A percentile compares a stretch with the other conserved stretches of the same genome.
phyloP scores from a whole-genome alignment of 2,113 vertebrate genomes.

The Leucopternis melanops region DNA sequence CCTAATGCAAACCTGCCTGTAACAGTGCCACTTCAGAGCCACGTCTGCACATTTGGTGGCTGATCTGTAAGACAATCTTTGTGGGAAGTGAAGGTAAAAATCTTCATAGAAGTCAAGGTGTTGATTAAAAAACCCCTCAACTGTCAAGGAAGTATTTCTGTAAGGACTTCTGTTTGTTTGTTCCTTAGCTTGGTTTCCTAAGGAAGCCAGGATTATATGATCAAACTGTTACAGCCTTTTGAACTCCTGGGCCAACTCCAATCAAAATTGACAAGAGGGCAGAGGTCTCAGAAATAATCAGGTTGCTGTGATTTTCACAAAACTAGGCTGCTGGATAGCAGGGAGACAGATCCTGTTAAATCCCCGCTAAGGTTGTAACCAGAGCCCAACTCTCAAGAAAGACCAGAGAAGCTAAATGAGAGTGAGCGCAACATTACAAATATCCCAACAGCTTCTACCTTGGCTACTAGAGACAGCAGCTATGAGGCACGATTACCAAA shows the following conservation, averaged over 20 bases:
- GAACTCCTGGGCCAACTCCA: constrained; percentile 46
- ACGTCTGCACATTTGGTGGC: neutral
- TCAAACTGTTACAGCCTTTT: constrained; percentile 60
- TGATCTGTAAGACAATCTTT: constrained; percentile 29
- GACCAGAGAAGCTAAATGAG: neutral
- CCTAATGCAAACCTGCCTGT: neutral
- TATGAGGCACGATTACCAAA: neutral
- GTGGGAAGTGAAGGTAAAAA: constrained; percentile 42
- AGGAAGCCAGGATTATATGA: constrained; percentile 55
- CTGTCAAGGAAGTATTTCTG: constrained; percentile 15
- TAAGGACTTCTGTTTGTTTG: constrained; percentile 50
- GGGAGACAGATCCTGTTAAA: constrained; percentile 23
- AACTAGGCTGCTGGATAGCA: constrained; percentile 39
- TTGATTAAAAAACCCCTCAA: neutral
- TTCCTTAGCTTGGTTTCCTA: constrained; percentile 54
- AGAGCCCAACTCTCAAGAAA: constrained; percentile 19
- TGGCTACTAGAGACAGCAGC: neutral
- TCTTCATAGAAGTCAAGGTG: neutral
- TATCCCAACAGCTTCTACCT: neutral
- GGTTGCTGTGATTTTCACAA: constrained; percentile 38
- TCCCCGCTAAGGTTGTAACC: constrained; percentile 16
- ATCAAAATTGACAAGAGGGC: constrained; percentile 64
- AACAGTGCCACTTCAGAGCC: neutral
- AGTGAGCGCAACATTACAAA: neutral
- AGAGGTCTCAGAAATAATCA: constrained; percentile 68